Conservation (phyloP, 1,140 invertebrate species). For the Gryllus bimaculatus region DNA sequence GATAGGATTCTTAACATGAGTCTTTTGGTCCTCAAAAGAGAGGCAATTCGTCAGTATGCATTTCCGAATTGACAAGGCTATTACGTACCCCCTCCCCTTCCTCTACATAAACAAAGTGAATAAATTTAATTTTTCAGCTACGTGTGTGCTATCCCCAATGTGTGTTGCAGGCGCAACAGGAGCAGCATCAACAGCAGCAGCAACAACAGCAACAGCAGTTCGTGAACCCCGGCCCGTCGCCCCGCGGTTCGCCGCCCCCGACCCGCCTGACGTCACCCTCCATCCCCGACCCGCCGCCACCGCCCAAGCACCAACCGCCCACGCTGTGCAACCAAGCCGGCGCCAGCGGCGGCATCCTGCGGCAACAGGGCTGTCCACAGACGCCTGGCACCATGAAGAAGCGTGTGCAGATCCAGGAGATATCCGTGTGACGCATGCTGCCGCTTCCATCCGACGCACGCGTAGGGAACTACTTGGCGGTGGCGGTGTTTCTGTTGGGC, state of each 20-base stretch:
- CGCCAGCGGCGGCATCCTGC: conserved; percentile 43
- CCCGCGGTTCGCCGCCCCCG: neutral
- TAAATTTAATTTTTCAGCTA: too few relatives aligned
- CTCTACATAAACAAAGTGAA: too few relatives aligned
- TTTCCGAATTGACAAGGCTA: too few relatives aligned
- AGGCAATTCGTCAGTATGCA: too few relatives aligned
- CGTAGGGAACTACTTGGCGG: too few relatives aligned
- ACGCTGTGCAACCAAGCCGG: conserved; percentile 21
- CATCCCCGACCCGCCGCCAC: conserved; percentile 42
- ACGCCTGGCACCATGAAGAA: conserved; percentile 66
- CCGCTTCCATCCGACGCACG: too few relatives aligned
- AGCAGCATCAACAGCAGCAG: conserved; percentile 27
- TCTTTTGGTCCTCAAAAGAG: too few relatives aligned
- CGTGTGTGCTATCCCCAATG: too few relatives aligned
- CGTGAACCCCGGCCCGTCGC: conserved; percentile 28
- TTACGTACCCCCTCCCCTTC: too few relatives aligned
- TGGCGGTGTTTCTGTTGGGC: too few relatives aligned
- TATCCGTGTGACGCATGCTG: conserved; percentile 56
- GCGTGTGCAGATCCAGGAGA: conserved; percentile 78
- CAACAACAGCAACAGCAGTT: conserved; percentile 24
- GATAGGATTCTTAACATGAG: too few relatives aligned
- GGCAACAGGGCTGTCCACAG: conserved; percentile 42
- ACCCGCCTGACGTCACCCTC: conserved; percentile 14
- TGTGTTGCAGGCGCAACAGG: conserved; percentile 20
- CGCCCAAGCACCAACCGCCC: conserved; percentile 45